A percentile compares a stretch with the other conserved stretches of the same genome.
Evolutionary conservation across 2,113 vertebrate genomes (phyloP).

Genomic region (Pelecanoides urinatrix): DNA sequence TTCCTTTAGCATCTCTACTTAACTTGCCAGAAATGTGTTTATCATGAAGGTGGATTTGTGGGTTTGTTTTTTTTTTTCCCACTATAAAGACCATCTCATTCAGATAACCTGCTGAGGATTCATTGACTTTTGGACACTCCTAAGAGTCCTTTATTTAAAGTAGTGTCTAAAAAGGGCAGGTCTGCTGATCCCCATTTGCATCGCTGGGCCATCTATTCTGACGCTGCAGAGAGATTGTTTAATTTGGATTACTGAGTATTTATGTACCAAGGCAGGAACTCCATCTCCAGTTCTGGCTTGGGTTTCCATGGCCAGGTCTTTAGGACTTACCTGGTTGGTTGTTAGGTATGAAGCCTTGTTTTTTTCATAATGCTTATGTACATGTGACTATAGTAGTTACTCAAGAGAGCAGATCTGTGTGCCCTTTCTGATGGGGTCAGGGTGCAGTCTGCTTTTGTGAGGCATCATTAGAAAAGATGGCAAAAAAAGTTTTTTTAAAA

Average conservation of each 20-base stretch:
- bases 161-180: background rate
- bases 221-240: background rate
- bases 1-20: background rate
- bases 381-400: background rate
- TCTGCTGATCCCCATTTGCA: background rate
- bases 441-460: background rate
- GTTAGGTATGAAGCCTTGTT: background rate
- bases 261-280: background rate
- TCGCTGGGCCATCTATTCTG: background rate
- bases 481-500: accelerated
- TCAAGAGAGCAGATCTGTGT: background rate
- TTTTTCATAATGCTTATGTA: background rate
- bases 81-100: accelerated
- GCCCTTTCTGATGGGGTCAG: background rate
- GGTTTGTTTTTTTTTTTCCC: background rate
- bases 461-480: background rate
- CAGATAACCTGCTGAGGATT: background rate
- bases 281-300: background rate
- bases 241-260: background rate
- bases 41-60: background rate
- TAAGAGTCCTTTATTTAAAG: background rate
- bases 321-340: background rate
- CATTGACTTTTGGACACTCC: background rate
- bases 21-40: background rate
- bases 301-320: background rate